Base-by-base conservation (phyloP, 2,888 invertebrate species). In the Zelleria hepariella region DNA sequence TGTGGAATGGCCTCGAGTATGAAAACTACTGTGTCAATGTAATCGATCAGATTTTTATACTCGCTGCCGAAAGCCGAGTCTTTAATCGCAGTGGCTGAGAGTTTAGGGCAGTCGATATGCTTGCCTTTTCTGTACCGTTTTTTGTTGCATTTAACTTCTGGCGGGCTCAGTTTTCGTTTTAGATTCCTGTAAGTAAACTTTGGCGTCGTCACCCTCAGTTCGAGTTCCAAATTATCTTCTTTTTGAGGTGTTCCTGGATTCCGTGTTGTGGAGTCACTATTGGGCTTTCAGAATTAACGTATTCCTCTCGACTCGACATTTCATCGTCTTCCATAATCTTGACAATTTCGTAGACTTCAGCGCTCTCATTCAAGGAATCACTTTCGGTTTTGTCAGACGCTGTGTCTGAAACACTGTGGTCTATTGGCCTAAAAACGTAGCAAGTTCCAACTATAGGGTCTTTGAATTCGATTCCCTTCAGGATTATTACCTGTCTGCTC, bases 21-120 rank as follows among this genome's bases (percentile, higher is more conserved):
- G 86, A 88, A 76, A 86, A 86, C 79, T 62, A 87, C 64, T 4
- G 82, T 71, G 59, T 72, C 80, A 53, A 71, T 78, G 67, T 88
- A 88, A 62, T 83, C 73, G 23, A 80, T 67, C 3, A 86, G 63
- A 24, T 65, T 64, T 64, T 75, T 77, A 62, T 76, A 86, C 66
- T 88, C 82, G 66, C 75, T 79, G 20, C 64, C 59, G 63, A 82
- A 86, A 1, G 72, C 70, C 2, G 69, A 71, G 2, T 79, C 73
- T 21, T 61, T 58, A 23, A 75, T 71, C 25, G 72, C 61, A 58
- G 67, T 48, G 5, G 62, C 51, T 0, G 70, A 74, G 47, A 75
- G 64, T 73, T 79, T 86, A 5, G 80, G 76, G 60, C 71, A 69
- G 63, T 88, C 83, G 59, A 87, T 87, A 63, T 83, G 77, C 71